These are phyloP conservation scores for Irena cyanogastra DNA, from an alignment of 2,113 vertebrate genomes.

Conservation along the genomic window DNA sequence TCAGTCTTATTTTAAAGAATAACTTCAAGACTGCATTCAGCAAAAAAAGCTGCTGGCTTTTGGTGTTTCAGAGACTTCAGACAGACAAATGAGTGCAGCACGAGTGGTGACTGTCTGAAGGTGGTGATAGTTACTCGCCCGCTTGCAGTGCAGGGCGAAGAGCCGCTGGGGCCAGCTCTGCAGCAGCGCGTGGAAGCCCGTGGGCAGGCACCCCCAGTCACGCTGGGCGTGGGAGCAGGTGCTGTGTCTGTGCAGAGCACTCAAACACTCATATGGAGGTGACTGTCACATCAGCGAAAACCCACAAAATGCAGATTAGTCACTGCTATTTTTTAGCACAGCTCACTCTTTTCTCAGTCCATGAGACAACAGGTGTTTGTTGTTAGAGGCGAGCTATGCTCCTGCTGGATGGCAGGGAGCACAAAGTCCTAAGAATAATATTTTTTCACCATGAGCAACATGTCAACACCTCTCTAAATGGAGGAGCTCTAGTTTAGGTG, in stretches of 20 bases:
- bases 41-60: neutral
- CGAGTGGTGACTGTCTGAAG: neutral
- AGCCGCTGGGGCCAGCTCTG: neutral
- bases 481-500: neutral
- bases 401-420: neutral
- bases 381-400: neutral
- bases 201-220: neutral
- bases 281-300: conserved; percentile 24
- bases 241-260: neutral
- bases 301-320: neutral
- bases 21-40: neutral
- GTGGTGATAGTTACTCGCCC: neutral
- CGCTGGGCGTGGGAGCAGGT: neutral
- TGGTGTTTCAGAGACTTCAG: neutral
- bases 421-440: neutral
- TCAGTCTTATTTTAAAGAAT: neutral
- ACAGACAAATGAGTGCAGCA: neutral
- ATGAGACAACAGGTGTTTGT: neutral
- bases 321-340: neutral
- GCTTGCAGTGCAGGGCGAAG: neutral
- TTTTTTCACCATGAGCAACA: neutral
- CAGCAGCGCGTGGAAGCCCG: neutral
- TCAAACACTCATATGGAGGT: neutral
- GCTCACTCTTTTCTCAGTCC: neutral
- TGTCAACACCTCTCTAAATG: neutral